Conservation (phyloP, 2,888 invertebrate genomes). For the Amiota mariae region DNA sequence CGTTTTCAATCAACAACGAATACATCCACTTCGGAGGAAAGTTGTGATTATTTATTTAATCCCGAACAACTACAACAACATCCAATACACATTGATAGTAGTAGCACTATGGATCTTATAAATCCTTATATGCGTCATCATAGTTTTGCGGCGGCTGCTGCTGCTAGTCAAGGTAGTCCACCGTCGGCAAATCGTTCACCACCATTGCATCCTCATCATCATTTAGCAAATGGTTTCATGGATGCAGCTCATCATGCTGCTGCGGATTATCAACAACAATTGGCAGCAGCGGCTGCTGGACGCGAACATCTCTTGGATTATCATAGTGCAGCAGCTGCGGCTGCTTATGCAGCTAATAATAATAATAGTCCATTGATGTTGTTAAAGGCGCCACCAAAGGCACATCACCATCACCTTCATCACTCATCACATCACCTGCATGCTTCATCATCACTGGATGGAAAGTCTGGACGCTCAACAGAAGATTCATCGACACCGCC, state of each 20-base stretch:
- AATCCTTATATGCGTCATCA: slow-evolving; percentile 72
- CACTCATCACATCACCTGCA: slow-evolving; percentile 33
- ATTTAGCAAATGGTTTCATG: slow-evolving; percentile 50
- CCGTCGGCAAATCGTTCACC: slow-evolving; percentile 65
- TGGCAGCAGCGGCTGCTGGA: slow-evolving; percentile 48
- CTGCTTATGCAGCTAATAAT: slow-evolving; percentile 61
- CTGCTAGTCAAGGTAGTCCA: slow-evolving; percentile 54
- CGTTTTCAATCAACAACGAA: slow-evolving; percentile 23
- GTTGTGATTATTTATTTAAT: slow-evolving; percentile 11
- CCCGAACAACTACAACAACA: slow-evolving; percentile 39
- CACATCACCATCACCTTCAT: slow-evolving; percentile 35
- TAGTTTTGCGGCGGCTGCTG: slow-evolving; percentile 61
- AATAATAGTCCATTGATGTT: slow-evolving; percentile 68
- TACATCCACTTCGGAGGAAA: slow-evolving; percentile 11
- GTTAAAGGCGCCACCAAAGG: slow-evolving; percentile 46
- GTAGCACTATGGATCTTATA: slow-evolving; percentile 68
- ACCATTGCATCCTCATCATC: slow-evolving; percentile 44
- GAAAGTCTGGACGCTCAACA: slow-evolving; percentile 57
- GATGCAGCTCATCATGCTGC: slow-evolving; percentile 51
- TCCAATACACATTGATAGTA: slow-evolving; percentile 41
- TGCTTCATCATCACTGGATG: slow-evolving; percentile 34
- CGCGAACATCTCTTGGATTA: slow-evolving; percentile 63
- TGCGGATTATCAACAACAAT: slow-evolving; percentile 66
- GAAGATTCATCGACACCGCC: slow-evolving; percentile 71
- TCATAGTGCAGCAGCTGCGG: slow-evolving; percentile 69